Evolutionary conservation across 2,888 invertebrate species (phyloP), one percentile per base, ranked within the genome.

Genomic region (Eupithecia exiguata): DNA sequence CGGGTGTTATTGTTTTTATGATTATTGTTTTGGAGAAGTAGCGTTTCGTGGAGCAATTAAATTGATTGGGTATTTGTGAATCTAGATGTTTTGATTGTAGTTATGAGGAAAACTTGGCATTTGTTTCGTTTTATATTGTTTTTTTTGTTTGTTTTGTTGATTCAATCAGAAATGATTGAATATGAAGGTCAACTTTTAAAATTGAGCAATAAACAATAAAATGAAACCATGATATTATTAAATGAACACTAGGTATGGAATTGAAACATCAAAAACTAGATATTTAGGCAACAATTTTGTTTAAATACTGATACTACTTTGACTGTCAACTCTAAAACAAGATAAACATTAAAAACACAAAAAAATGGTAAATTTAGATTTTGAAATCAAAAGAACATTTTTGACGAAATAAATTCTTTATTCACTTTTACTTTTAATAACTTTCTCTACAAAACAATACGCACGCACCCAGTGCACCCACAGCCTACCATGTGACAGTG

Each of bases 401-500:
- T 30, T 14, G 1, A 5, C 53, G 58, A 58, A 9, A 36, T 30
- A 18, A 62, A 18, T 36, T n/a, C 4, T 10, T 18, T 10, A 9
- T 35, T 21, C 21, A 63, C 30, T 36, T n/a, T 63, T n/a, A n/a
- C 36, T 62, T 61, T 30, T 25, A 61, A 35, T n/a, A n/a, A 58
- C 58, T 58, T 58, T 58, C 58, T 58, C 58, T 58, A 21, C 63
- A 65, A 38, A 38, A 36, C 66, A 40, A 66, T 40, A 25, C 10
- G 72, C 65, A 61, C 78, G 74, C 66, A 58, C 78, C 68, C 76
- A 76, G 81, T 91, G 79, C 85, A 78, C 18, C 82, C 70, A 71
- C 77, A 72, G 70, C 88, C 79, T 84, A 79, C 82, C 77, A 82
- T 87, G 91, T 91, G 93, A 93, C 93, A 93, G 91, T 90, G 88